Percentiles rank a stretch among this genome's conserved stretches.
Conservation (phyloP, 2,113 vertebrate species). For the Rissa tridactyla region DNA sequence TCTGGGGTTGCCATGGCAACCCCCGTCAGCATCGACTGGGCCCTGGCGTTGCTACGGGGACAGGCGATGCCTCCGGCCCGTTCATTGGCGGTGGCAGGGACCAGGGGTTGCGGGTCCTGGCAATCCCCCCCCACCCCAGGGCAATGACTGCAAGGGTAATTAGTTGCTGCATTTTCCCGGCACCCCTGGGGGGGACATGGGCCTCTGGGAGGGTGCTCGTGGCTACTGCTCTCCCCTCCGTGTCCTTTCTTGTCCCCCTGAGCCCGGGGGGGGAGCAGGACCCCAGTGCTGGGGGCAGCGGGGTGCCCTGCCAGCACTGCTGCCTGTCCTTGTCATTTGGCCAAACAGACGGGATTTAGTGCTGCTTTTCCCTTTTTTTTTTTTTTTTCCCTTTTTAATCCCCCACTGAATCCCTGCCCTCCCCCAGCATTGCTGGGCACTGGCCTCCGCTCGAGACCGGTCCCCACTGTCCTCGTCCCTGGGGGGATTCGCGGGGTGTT, state of each 20-base stretch:
- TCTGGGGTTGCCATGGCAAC: constrained; percentile 55
- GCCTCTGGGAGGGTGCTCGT: background rate
- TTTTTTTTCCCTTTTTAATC: constrained; percentile 21
- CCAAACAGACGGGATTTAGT: constrained; percentile 37
- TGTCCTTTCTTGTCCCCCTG: background rate
- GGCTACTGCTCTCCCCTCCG: background rate
- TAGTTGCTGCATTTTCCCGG: background rate
- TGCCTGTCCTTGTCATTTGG: constrained; percentile 47
- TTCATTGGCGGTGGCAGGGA: background rate
- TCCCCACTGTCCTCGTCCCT: background rate
- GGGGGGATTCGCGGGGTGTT: background rate
- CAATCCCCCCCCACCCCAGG: background rate
- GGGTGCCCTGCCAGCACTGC: background rate
- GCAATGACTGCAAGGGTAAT: background rate
- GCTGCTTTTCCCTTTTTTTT: background rate
- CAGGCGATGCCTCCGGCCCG: background rate
- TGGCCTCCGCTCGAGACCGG: fast-evolving
- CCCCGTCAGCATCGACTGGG: constrained; percentile 35
- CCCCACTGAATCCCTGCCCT: constrained; percentile 36
- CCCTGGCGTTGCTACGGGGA: constrained; percentile 9
- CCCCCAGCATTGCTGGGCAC: background rate
- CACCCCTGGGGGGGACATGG: fast-evolving
- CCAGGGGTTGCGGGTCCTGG: background rate
- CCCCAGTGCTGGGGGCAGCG: background rate
- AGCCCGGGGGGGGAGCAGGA: background rate